Conservation (phyloP, 2,113 vertebrate genomes). For the Tapirus terrestris region DNA sequence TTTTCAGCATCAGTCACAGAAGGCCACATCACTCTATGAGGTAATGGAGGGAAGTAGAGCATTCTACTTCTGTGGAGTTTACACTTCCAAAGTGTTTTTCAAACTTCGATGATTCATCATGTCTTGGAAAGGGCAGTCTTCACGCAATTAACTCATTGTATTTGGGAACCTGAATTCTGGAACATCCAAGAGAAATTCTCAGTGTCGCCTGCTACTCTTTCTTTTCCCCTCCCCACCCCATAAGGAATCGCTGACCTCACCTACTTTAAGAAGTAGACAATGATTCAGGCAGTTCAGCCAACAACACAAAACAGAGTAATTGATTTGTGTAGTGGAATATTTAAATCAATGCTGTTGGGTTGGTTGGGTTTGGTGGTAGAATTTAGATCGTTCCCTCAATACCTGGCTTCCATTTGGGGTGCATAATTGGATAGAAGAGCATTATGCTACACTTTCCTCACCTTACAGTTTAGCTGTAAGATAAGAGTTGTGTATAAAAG, state of each 20-base stretch:
- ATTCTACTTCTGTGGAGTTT: not conserved
- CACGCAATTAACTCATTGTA: not conserved
- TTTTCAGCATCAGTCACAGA: not conserved
- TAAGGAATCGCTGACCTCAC: not conserved
- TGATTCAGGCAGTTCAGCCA: not conserved
- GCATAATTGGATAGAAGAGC: not conserved
- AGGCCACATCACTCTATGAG: not conserved
- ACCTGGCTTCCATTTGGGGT: not conserved
- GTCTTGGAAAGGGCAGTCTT: not conserved
- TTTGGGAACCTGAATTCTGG: not conserved
- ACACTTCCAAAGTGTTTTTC: not conserved
- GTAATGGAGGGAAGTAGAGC: too few relatives aligned
- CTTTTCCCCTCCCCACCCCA: rapidly evolving
- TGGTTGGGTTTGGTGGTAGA: not conserved
- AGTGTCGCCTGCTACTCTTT: not conserved
- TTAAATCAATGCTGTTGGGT: not conserved
- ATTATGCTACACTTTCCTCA: not conserved
- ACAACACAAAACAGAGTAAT: not conserved
- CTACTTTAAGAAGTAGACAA: not conserved
- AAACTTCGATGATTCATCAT: not conserved
- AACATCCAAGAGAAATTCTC: not conserved
- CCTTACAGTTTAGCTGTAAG: not conserved
- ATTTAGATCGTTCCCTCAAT: not conserved
- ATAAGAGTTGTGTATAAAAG: not conserved
- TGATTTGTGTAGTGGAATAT: not conserved